These are phyloP conservation scores for Hemibates koningsi DNA, from an alignment of 2,113 vertebrate genomes.

Conservation along the genomic window DNA sequence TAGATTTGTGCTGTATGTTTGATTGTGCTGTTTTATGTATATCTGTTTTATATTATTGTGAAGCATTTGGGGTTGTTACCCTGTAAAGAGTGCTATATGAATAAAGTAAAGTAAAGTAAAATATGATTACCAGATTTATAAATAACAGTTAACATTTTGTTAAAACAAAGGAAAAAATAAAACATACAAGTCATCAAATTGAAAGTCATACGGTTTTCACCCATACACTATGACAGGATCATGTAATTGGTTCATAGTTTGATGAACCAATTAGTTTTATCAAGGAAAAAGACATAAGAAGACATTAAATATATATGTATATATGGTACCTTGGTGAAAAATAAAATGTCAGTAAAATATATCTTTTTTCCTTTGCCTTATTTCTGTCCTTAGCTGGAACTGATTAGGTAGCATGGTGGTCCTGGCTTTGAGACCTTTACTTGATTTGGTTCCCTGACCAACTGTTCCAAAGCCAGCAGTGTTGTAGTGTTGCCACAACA, in stretches of 20 bases:
- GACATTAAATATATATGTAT: not conserved
- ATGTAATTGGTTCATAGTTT: slow-evolving; percentile 1
- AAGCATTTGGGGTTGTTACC: no score
- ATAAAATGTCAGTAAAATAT: not conserved
- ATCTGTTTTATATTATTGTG: no score
- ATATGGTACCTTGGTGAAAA: not conserved
- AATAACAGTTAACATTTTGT: not conserved
- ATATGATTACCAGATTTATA: not conserved
- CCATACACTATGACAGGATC: not conserved
- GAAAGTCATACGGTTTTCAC: not conserved
- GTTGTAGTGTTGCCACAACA: not conserved
- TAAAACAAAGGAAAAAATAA: not conserved
- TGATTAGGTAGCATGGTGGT: not conserved
- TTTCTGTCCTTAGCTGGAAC: not conserved
- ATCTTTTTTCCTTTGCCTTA: not conserved
- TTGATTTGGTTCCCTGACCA: not conserved
- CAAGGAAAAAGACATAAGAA: not conserved
- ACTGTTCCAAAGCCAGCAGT: not conserved
- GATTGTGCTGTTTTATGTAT: no score
- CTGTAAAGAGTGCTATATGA: no score
- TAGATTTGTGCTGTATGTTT: no score
- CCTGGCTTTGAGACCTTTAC: not conserved
- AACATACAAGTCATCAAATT: not conserved
- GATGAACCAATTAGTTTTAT: not conserved
- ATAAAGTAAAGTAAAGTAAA: not conserved